Evolutionary conservation across 2,113 vertebrate genomes (phyloP).

Genomic region (Raja brachyura): DNA sequence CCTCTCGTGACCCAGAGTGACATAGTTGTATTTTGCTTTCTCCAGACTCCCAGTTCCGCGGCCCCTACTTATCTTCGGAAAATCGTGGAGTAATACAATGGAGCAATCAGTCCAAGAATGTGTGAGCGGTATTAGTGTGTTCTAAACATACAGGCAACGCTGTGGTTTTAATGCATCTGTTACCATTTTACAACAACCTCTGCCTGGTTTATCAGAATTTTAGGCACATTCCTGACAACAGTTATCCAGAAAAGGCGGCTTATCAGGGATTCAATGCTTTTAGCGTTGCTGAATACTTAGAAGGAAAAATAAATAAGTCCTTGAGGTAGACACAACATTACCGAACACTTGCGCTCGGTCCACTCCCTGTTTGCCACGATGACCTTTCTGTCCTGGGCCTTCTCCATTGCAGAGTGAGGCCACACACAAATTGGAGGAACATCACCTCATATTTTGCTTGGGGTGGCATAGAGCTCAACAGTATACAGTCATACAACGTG

Average conservation of each 20-base stretch:
- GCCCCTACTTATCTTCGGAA: neutral
- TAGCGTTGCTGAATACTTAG: neutral
- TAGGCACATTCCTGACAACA: neutral
- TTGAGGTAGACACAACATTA: neutral
- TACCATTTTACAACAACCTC: neutral
- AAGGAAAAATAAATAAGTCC: neutral
- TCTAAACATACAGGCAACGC: neutral
- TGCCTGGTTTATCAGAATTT: neutral
- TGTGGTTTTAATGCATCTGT: neutral
- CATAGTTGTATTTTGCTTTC: neutral
- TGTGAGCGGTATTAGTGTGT: too few relatives aligned
- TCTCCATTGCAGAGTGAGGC: too few relatives aligned
- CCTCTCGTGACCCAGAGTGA: neutral
- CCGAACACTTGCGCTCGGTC: neutral
- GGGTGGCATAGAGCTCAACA: too few relatives aligned
- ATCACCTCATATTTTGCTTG: too few relatives aligned
- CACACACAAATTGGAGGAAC: too few relatives aligned
- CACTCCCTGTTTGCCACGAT: too few relatives aligned
- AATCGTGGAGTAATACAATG: neutral
- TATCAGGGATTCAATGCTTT: slow-evolving; percentile 8
- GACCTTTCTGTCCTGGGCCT: too few relatives aligned
- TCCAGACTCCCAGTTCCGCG: neutral
- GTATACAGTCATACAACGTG: too few relatives aligned
- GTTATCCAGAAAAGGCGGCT: neutral
- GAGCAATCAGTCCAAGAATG: neutral